phyloP scores from a whole-genome alignment of 2,888 invertebrate genomes.

The Plutella xylostella region DNA sequence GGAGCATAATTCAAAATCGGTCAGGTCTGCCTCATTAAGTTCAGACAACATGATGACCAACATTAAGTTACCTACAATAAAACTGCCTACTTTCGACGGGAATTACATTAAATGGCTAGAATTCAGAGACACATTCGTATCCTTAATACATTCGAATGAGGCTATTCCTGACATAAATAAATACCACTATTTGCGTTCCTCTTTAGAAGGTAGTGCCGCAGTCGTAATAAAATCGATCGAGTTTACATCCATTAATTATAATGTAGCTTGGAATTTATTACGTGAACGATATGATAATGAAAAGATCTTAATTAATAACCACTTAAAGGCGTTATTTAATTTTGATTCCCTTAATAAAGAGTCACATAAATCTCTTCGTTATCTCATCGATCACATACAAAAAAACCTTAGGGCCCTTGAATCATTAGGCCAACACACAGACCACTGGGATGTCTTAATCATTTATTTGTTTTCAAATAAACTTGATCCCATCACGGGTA shows the following conservation, averaged over 20 bases:
- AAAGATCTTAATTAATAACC: conserved; percentile 16
- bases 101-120: no score
- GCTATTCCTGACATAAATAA: conserved; percentile 2
- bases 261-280: conserved; percentile 16
- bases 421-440: neutral
- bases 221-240: conserved; percentile 15
- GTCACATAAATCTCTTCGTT: conserved; percentile 4
- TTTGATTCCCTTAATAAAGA: conserved; percentile 10
- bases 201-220: conserved; percentile 12
- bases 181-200: conserved; percentile 7
- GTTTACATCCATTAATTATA: conserved; percentile 15
- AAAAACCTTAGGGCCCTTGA: neutral
- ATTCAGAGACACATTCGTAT: neutral
- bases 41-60: no score
- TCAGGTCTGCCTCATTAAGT: no score
- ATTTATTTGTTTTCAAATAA: neutral
- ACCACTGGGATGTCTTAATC: neutral
- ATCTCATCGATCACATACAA: neutral
- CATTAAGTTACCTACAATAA: no score
- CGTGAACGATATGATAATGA: conserved; percentile 19
- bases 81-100: no score
- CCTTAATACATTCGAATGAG: conserved; percentile 3
- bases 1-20: no score
- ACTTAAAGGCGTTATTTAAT: conserved; percentile 17
- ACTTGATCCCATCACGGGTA: neutral